These are phyloP conservation scores for Holothuria glaberrima DNA, from an alignment of 35 echinoderm and acorn worm species.

Conservation along the genomic window DNA sequence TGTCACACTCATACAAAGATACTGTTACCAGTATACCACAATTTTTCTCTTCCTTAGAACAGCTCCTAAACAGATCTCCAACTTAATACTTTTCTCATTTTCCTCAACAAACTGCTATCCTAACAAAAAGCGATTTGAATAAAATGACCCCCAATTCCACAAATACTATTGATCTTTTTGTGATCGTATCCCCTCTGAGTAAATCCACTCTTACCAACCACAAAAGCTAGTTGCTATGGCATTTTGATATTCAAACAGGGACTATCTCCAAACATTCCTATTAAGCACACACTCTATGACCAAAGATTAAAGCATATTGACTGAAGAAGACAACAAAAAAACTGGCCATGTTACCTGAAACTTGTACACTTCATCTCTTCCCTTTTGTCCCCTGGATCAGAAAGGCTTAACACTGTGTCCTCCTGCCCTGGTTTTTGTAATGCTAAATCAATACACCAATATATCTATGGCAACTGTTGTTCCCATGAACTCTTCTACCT, in stretches of 20 bases:
- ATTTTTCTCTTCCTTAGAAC: too few species aligned
- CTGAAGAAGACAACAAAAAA: conserved; percentile 40
- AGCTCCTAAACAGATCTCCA: too few species aligned
- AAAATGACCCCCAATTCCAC: conserved; percentile 50
- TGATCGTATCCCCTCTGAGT: not conserved
- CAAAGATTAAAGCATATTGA: conserved; percentile 40
- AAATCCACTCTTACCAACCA: not conserved
- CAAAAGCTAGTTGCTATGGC: conserved; percentile 39
- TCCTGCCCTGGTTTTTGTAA: not conserved
- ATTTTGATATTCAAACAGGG: conserved; percentile 39
- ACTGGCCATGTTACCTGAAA: conserved; percentile 28
- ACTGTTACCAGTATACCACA: too few species aligned
- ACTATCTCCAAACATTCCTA: conserved; percentile 28
- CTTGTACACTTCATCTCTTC: not conserved
- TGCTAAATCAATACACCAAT: conserved; percentile 20
- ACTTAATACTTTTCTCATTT: not conserved
- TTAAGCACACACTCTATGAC: conserved; percentile 1
- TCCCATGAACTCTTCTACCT: not conserved
- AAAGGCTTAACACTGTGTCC: conserved; percentile 7
- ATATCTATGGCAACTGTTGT: conserved; percentile 29
- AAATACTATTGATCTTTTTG: conserved; percentile 45
- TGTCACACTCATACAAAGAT: too few species aligned
- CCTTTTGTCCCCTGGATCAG: conserved; percentile 6
- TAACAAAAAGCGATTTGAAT: conserved; percentile 35
- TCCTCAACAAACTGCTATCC: conserved; percentile 22